A percentile compares a stretch with the other conserved stretches of the same genome.
These are phyloP conservation scores for Sinotaia quadrata DNA, from an alignment of 2,888 invertebrate species.

Conservation along the genomic window DNA sequence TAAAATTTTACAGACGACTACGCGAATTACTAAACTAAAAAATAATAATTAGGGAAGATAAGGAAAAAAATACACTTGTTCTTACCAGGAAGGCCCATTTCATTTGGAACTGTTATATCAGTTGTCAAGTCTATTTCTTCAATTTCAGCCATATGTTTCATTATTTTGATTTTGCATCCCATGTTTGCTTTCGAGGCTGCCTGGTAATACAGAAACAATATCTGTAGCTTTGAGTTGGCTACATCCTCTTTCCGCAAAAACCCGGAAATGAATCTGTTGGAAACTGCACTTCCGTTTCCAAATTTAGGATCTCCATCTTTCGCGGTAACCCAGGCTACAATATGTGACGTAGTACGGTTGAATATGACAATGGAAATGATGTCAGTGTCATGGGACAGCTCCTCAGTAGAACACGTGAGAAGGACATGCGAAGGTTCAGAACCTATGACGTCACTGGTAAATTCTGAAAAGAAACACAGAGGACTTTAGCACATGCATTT, in stretches of 20 bases:
- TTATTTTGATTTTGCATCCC: neutral
- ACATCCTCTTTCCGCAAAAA: neutral
- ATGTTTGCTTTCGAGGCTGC: neutral
- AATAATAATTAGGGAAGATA: too few species aligned
- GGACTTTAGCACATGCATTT: too few species aligned
- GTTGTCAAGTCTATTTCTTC: neutral
- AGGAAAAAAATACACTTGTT: too few species aligned
- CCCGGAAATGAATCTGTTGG: constrained; percentile 2
- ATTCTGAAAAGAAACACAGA: too few species aligned
- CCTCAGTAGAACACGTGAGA: constrained; percentile 16
- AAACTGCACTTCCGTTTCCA: constrained; percentile 2
- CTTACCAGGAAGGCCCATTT: too few species aligned
- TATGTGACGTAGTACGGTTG: constrained; percentile 10
- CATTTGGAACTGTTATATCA: too few species aligned
- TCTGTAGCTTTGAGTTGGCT: neutral
- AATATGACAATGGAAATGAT: constrained; percentile 23
- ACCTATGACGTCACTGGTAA: too few species aligned
- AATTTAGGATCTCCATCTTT: constrained; percentile 14
- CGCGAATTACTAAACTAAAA: too few species aligned
- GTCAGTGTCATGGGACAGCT: neutral
- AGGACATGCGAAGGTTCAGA: too few species aligned
- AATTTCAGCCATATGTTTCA: neutral
- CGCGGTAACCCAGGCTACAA: constrained; percentile 13
- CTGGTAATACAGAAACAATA: constrained; percentile 4
- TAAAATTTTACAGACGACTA: too few species aligned